Conservation (phyloP, 2,797 vertebrate genomes). For the Tympanoctomys barrerae region DNA sequence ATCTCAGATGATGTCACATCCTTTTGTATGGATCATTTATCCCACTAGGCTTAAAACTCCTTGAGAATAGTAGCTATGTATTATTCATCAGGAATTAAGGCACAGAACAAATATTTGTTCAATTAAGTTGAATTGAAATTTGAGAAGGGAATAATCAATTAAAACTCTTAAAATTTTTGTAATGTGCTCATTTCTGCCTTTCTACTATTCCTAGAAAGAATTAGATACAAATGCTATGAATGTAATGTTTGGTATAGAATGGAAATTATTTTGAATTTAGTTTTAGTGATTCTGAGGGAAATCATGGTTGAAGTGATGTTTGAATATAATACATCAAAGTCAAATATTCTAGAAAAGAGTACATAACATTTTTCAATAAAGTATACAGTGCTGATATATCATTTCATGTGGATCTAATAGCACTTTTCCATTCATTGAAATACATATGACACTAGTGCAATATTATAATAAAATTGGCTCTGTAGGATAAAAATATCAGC, state of each 20-base stretch:
- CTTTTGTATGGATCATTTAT: background rate
- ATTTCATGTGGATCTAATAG: background rate
- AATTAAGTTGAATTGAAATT: constrained; percentile 1
- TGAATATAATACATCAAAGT: background rate
- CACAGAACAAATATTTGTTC: constrained; percentile 24
- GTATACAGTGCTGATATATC: background rate
- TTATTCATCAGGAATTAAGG: constrained; percentile 49
- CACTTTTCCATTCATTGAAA: background rate
- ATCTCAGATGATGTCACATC: background rate
- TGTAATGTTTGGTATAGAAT: background rate
- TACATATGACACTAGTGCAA: background rate
- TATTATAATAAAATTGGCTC: background rate
- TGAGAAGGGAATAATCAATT: constrained; percentile 9
- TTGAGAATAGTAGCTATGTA: background rate
- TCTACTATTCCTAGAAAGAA: constrained; percentile 14
- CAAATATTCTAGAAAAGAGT: constrained; percentile 6
- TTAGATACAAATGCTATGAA: constrained; percentile 25
- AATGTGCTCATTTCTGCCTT: background rate
- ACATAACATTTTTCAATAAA: background rate
- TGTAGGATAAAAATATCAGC: background rate
- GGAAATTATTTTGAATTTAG: constrained; percentile 50
- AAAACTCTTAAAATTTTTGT: constrained; percentile 36
- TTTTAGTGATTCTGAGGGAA: background rate
- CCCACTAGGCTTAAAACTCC: background rate
- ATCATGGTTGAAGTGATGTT: background rate